These are phyloP conservation scores for Bombus balteatus DNA, from an alignment of 1,140 invertebrate genomes.

Conservation along the genomic window DNA sequence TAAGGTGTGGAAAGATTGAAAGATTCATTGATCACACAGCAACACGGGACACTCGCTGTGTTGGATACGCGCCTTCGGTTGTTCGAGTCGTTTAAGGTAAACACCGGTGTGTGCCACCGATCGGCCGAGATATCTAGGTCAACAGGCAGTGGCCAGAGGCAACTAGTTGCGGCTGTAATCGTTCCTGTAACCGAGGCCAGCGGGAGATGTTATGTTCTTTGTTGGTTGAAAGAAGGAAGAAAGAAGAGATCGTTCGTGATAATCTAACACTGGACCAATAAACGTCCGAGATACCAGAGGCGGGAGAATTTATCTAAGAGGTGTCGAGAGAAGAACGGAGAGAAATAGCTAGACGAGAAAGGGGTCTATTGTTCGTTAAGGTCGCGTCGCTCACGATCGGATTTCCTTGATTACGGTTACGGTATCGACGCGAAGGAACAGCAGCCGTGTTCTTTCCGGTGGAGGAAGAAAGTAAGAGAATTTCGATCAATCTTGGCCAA, in stretches of 20 bases:
- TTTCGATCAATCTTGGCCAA: conserved; percentile 28
- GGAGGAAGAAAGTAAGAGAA: conserved; percentile 31
- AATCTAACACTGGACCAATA: not conserved
- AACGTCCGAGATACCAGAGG: not conserved
- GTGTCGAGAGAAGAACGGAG: not conserved
- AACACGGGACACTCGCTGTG: not conserved
- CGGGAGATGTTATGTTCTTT: not conserved
- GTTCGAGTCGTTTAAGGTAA: conserved; percentile 12
- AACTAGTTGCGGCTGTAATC: conserved; percentile 39
- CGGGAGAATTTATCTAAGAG: not conserved
- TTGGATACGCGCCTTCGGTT: not conserved
- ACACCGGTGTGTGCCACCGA: conserved; percentile 16
- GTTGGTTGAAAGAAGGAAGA: not conserved
- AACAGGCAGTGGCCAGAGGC: conserved; percentile 6
- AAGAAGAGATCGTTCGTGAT: not conserved
- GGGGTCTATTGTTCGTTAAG: conserved; percentile 15
- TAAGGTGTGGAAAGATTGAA: not conserved
- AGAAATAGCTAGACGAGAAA: not conserved
- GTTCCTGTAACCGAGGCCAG: not conserved
- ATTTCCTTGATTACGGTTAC: conserved; percentile 34
- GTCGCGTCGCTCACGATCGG: conserved; percentile 19
- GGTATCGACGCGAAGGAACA: conserved; percentile 19
- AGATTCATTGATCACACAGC: conserved; percentile 22
- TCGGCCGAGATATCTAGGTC: conserved; percentile 17
- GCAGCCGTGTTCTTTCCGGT: conserved; percentile 15